A percentile compares a stretch with the other conserved stretches of the same genome.
Conservation (phyloP, 2,888 invertebrate species). For the Polydrusus tereticollis region DNA sequence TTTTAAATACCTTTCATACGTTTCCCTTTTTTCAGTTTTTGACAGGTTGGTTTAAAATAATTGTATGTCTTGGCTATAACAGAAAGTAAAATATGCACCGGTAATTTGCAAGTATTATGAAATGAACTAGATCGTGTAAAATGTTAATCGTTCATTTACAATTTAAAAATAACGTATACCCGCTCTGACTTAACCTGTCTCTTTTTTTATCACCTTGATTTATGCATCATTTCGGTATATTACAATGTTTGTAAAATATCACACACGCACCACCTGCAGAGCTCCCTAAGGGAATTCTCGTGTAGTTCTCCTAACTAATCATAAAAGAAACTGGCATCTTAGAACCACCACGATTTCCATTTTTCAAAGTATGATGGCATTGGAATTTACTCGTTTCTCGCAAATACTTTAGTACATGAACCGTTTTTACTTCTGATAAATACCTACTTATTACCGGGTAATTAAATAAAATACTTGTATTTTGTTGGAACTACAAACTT, state of each 20-base stretch:
- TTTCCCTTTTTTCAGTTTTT: constrained; percentile 26
- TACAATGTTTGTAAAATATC: background rate
- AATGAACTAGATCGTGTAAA: constrained; percentile 40
- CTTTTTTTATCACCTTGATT: background rate
- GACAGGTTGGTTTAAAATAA: constrained; percentile 47
- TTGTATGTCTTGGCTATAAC: constrained; percentile 37
- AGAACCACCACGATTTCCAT: too few relatives aligned
- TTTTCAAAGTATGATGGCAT: too few relatives aligned
- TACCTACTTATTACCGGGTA: too few relatives aligned
- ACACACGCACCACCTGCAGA: too few relatives aligned
- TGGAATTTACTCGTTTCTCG: too few relatives aligned
- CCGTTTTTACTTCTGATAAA: too few relatives aligned
- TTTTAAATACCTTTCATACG: constrained; percentile 12
- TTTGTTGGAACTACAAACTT: too few relatives aligned
- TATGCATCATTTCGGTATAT: background rate
- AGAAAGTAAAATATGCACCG: constrained; percentile 34
- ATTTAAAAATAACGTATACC: constrained; percentile 13
- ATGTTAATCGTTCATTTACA: constrained; percentile 23
- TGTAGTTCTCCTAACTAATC: too few relatives aligned
- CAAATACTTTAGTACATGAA: too few relatives aligned
- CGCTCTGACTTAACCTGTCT: background rate
- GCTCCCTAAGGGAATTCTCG: too few relatives aligned
- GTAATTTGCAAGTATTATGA: constrained; percentile 47
- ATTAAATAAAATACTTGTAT: too few relatives aligned
- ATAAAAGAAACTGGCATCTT: too few relatives aligned